Conservation (phyloP, 2,113 vertebrate species). For the Corythoichthys haematopterus region DNA sequence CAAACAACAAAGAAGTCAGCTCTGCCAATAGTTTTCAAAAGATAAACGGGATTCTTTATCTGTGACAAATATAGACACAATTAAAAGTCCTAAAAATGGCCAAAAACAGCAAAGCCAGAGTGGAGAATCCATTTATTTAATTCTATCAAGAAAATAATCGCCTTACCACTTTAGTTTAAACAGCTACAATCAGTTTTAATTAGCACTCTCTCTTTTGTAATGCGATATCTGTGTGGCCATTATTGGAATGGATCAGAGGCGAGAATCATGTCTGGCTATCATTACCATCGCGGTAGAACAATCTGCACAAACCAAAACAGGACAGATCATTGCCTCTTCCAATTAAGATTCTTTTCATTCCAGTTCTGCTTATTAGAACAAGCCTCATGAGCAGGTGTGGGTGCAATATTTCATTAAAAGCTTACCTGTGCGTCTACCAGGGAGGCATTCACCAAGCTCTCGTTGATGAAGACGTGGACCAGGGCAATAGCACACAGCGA, state of each 20-base stretch:
- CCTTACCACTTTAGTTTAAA: slow-evolving; percentile 29
- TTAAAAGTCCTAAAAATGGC: slow-evolving; percentile 35
- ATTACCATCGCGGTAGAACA: slow-evolving; percentile 28
- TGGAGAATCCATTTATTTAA: slow-evolving; percentile 35
- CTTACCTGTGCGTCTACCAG: slow-evolving; percentile 87
- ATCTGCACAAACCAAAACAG: slow-evolving; percentile 10
- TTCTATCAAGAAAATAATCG: slow-evolving; percentile 42
- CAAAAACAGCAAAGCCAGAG: slow-evolving; percentile 29
- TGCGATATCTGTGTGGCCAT: slow-evolving; percentile 24
- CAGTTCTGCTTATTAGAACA: not conserved
- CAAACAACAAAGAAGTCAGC: slow-evolving; percentile 43
- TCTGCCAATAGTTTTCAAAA: slow-evolving; percentile 37
- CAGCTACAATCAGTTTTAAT: slow-evolving; percentile 40
- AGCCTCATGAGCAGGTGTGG: not conserved
- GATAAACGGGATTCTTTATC: slow-evolving; percentile 39
- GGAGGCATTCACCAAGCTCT: slow-evolving; percentile 86
- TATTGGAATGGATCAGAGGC: slow-evolving; percentile 33
- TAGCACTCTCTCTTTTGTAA: slow-evolving; percentile 29
- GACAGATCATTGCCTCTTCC: slow-evolving; percentile 7
- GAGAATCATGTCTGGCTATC: slow-evolving; percentile 30
- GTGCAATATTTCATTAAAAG: not conserved
- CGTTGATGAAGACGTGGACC: slow-evolving; percentile 93
- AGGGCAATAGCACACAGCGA: slow-evolving; percentile 86
- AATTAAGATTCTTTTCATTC: slow-evolving; percentile 3
- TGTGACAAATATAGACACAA: slow-evolving; percentile 47